A percentile compares a stretch with the other conserved stretches of the same genome.
phyloP scores from a whole-genome alignment of 2,797 vertebrate genomes.

The Enteromius viviparus region DNA sequence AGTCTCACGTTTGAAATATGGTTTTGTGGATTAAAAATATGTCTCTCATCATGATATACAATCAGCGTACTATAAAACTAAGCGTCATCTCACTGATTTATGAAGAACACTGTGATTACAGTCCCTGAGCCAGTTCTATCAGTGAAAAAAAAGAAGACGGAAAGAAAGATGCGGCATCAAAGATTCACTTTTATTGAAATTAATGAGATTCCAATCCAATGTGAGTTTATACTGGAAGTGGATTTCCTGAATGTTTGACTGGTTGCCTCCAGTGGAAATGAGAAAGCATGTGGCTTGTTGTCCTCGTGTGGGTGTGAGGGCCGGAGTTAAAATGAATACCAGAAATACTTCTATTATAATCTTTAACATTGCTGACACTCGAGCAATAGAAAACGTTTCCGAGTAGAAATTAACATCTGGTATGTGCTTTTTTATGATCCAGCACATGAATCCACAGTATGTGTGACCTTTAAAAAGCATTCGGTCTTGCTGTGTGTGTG shows the following conservation, averaged over 20 bases:
- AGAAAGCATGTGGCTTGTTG: background rate
- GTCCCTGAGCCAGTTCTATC: background rate
- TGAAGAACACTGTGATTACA: background rate
- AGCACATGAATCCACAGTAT: slow-evolving; percentile 13
- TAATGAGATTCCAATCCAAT: background rate
- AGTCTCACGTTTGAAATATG: background rate
- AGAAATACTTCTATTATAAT: slow-evolving; percentile 31
- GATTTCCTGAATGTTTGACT: slow-evolving; percentile 3
- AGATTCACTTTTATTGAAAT: background rate
- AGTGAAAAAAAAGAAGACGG: background rate
- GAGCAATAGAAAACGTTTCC: background rate
- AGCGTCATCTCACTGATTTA: background rate
- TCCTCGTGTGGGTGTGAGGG: slow-evolving; percentile 9
- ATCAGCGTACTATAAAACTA: background rate
- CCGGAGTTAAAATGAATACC: slow-evolving; percentile 18
- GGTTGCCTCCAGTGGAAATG: slow-evolving; percentile 19
- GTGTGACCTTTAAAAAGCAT: slow-evolving; percentile 23
- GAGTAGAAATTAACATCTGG: slow-evolving; percentile 1
- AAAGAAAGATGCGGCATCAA: background rate
- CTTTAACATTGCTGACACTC: slow-evolving; percentile 23
- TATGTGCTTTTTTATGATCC: slow-evolving; percentile 6
- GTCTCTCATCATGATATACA: background rate
- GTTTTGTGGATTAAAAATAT: background rate
- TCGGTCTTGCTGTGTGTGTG: background rate
- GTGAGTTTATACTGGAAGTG: slow-evolving; percentile 11